Base-by-base conservation (phyloP, 2,888 invertebrate species). In the Morinoia aosen region DNA sequence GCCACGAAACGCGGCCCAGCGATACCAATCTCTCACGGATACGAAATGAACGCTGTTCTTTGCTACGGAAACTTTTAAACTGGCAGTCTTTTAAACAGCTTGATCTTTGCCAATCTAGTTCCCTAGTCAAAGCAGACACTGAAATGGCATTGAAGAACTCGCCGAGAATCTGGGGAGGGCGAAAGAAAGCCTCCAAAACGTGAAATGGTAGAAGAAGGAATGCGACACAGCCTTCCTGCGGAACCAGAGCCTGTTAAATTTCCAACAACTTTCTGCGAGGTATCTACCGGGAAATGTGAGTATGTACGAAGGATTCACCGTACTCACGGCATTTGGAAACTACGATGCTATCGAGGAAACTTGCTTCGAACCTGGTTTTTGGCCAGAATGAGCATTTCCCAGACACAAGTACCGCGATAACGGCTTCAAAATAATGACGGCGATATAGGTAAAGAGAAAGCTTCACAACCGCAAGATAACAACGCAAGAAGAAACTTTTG, bases 1-100 rank as follows among this genome's bases (percentile, higher is more conserved):
- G 91, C 91, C 91, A 91, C 91, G 91, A 91, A 91, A 91, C 48
- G 91, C 91, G 33, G 91, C 91, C 57, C 48, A 57, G 91, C 57
- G 91, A 91, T 91, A 57, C 91, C 91, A 91, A 91, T 91, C 91
- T 91, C 91, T 91, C 91, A 91, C 91, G 91, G 91, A 91, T 91
- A 91, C 91, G 91, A 91, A 91, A 57, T 91, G 91, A 91, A 91
- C 91, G 91, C 57, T 33, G 57, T 91, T 91, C 91, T 91, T 91
- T 57, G 48, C 57, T 56, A 91, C 48, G 56, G 57, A 91, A 91
- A 91, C 57, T 91, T 91, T 91, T 91, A 91, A 91, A 91, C 91
- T 91, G 56, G 57, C 56, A 48, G 40, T 90, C 33, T 91, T 91
- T 91, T 91, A 33, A 33, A 48, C 91, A 57, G 33, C 57, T 40